A percentile compares a stretch with the other conserved stretches of the same genome.
Conservation (phyloP, 2,797 vertebrate genomes). For the Molothrus aeneus region DNA sequence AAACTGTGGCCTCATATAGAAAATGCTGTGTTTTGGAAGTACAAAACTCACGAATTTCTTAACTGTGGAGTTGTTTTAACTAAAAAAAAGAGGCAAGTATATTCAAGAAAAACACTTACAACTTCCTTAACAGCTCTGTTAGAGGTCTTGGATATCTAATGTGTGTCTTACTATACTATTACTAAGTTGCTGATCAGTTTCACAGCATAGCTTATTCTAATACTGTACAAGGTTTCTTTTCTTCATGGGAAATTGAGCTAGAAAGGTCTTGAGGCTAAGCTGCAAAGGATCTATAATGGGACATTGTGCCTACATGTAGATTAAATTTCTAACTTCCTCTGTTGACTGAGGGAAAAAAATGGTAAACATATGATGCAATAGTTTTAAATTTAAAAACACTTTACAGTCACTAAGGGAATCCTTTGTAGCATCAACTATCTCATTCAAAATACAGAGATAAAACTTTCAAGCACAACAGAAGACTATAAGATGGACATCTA, state of each 20-base stretch:
- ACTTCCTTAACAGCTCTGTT: background rate
- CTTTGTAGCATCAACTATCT: background rate
- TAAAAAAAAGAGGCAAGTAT: background rate
- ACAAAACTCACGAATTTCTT: background rate
- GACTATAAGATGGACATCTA: background rate
- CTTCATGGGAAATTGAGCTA: background rate
- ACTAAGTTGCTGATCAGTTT: background rate
- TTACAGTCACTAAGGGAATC: background rate
- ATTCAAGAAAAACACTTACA: background rate
- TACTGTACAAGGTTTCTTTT: background rate
- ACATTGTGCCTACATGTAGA: background rate
- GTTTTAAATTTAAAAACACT: background rate
- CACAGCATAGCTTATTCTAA: background rate
- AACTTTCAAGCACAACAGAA: background rate
- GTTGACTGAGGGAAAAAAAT: background rate
- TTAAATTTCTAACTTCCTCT: background rate
- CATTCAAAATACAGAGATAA: background rate
- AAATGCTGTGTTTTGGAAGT: background rate
- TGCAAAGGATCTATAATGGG: background rate
- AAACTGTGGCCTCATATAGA: background rate
- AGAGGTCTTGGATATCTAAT: background rate
- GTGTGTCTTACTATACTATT: background rate
- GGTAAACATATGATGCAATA: background rate
- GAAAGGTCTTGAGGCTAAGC: background rate
- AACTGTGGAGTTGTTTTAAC: background rate